Evolutionary conservation across 2,113 vertebrate genomes (phyloP).

Genomic region (Hemiscyllium ocellatum): DNA sequence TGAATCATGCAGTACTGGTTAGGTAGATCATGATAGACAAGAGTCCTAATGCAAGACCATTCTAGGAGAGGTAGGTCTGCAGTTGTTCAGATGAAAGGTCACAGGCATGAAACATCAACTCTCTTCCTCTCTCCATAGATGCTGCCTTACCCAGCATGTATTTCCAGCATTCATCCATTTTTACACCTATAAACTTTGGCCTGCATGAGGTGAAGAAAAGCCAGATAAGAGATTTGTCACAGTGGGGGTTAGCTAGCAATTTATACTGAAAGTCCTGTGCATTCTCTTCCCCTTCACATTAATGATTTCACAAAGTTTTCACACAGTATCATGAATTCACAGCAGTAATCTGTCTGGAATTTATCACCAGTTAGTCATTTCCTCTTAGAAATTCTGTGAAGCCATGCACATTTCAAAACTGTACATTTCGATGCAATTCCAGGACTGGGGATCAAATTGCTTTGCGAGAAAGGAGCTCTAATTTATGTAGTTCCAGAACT

Average conservation of each 20-base stretch:
- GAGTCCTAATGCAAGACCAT: neutral
- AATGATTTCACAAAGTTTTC: neutral
- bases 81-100: neutral
- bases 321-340: neutral
- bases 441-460: neutral
- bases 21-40: neutral
- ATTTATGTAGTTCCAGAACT: neutral
- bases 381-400: neutral
- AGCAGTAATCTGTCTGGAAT: neutral
- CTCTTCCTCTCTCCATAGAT: neutral
- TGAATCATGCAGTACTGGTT: neutral
- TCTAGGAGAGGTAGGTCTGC: neutral
- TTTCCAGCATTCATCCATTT: neutral
- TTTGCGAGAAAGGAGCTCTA: neutral
- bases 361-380: neutral
- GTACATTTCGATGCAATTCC: neutral
- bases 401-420: neutral
- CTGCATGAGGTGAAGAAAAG: neutral
- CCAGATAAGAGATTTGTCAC: neutral
- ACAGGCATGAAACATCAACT: neutral
- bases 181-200: neutral
- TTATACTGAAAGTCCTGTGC: neutral
- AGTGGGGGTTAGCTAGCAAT: neutral
- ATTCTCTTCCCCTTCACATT: neutral
- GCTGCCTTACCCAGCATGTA: neutral